Evolutionary conservation across 2,888 invertebrate genomes (phyloP), one percentile per base, ranked within the genome.

Genomic region (Eupelmus urozonus): DNA sequence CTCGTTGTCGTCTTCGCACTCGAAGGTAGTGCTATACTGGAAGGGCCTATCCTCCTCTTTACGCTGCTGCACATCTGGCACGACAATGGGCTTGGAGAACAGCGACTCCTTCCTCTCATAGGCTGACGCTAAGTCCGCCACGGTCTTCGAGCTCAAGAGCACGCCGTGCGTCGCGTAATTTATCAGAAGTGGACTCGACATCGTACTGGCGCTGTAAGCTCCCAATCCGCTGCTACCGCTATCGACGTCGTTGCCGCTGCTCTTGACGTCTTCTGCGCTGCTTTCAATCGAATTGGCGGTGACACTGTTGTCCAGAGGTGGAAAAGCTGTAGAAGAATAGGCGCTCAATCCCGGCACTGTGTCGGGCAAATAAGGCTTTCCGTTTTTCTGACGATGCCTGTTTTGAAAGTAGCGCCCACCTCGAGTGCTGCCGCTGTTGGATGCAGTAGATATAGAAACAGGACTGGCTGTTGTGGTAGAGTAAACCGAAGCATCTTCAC

Each of bases 11-110:
- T 82, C 88, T 49, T 81, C 82, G 69, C 84, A 85, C 27, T 82
- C 81, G 65, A 83, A 82, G 18, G 82, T 82, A 63, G 84, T 82
- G 45, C 84, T 84, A 63, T 85, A 85, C 67, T 83, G 81, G 66
- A 80, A 82, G 20, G 78, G 79, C 45, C 70, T 81, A 73, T 83
- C 78, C 3, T 34, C 34, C 34, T 34, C 9, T 45, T 34, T 34
- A 5, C 9, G 5, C n/a, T 79, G 67, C 60, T 63, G 55, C 5
- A 53, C 40, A 57, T 89, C 89, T 0, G 87, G 84, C 0, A 89
- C 89, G 0, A 89, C 84, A 18, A 89, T 89, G 7, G 89, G 89
- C 16, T 85, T 86, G 0, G 83, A 82, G 42, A 87, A 86, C 0
- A 66, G 73, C 3, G 72, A 67, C 13, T 72, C 76, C 69, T 51